phyloP scores from a whole-genome alignment of 2,797 vertebrate genomes.

The Potorous gilbertii region DNA sequence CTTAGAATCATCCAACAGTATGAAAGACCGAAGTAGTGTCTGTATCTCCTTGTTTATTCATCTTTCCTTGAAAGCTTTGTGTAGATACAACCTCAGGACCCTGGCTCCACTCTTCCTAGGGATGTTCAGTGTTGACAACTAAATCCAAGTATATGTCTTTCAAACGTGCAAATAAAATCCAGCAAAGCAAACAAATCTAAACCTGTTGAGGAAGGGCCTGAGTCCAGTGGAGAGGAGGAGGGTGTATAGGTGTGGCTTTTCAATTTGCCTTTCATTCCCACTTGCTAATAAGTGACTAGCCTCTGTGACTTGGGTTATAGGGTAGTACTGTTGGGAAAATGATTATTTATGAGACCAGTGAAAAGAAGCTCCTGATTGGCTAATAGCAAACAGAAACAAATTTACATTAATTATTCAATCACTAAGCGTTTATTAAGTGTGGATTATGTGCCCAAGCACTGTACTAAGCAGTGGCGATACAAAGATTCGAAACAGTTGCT shows the following conservation, averaged over 20 bases:
- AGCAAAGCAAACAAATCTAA: background rate
- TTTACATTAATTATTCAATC: background rate
- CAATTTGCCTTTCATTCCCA: rapidly evolving
- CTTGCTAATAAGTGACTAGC: background rate
- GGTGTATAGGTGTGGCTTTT: background rate
- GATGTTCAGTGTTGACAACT: background rate
- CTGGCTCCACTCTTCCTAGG: background rate
- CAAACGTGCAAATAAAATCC: background rate
- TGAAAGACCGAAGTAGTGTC: constrained; percentile 22
- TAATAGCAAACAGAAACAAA: background rate
- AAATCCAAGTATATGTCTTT: constrained; percentile 2
- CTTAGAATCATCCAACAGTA: constrained; percentile 51
- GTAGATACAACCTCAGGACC: background rate
- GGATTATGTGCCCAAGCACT: background rate
- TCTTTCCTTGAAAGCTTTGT: constrained; percentile 2
- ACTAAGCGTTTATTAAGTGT: background rate
- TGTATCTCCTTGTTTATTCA: background rate
- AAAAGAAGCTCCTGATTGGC: background rate
- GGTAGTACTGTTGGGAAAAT: background rate
- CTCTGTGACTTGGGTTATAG: background rate
- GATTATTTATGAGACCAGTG: background rate
- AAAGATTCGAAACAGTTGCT: background rate
- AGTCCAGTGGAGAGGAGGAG: background rate
- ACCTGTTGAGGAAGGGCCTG: background rate
- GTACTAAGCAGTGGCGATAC: background rate